Percentiles rank a stretch among this genome's conserved stretches.
phyloP scores from a whole-genome alignment of 2,888 invertebrate genomes.

The Uloborus plumipes region DNA sequence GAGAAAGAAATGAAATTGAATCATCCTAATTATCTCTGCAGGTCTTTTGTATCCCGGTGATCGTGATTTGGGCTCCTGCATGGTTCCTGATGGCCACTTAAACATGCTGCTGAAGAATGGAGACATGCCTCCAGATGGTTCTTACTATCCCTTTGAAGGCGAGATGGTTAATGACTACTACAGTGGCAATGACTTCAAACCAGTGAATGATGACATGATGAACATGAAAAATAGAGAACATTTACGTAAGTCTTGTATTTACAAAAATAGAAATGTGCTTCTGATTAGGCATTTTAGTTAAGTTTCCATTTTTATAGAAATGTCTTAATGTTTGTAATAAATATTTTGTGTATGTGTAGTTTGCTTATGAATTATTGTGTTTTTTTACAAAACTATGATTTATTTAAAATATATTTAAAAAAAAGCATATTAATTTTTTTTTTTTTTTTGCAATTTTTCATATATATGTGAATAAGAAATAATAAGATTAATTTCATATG shows the following conservation, averaged over 20 bases:
- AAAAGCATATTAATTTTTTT: no score
- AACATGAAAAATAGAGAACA: slow-evolving; percentile 67
- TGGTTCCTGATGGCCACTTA: slow-evolving; percentile 59
- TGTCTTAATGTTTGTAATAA: no score
- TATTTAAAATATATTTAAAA: no score
- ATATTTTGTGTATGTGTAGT: background rate
- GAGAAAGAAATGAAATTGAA: no score
- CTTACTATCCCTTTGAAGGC: slow-evolving; percentile 75
- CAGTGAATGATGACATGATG: slow-evolving; percentile 67
- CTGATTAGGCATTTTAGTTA: no score
- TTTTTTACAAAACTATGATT: no score
- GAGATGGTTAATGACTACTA: slow-evolving; percentile 68
- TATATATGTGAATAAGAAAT: no score
- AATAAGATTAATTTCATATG: no score
- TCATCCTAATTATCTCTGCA: background rate
- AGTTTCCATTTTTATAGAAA: no score
- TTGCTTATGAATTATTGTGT: no score
- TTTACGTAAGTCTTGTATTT: slow-evolving; percentile 38
- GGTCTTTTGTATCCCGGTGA: slow-evolving; percentile 55
- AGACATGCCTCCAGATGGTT: slow-evolving; percentile 78
- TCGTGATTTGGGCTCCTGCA: slow-evolving; percentile 32
- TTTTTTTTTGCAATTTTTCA: no score
- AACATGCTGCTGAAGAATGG: slow-evolving; percentile 55
- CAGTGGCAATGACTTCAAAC: slow-evolving; percentile 67
- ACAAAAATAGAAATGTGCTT: no score